Evolutionary conservation across 1,140 invertebrate species (phyloP), one percentile per base, ranked within the genome.

Genomic region (Andricus grossulariae): DNA sequence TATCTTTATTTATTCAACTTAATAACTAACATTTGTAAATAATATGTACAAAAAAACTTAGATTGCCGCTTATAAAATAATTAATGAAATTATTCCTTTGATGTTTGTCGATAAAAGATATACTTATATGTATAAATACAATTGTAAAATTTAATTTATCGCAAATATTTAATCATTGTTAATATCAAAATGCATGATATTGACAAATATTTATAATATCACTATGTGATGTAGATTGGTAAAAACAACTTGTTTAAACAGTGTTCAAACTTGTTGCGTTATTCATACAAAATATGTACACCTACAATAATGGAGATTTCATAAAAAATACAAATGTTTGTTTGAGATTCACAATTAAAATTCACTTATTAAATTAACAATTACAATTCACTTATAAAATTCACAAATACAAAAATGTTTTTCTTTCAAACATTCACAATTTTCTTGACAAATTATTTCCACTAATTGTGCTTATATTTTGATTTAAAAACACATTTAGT

Each of bases 191-290:
- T 32, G 25, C 32, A 66, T 32, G 4, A 66, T 25, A 11, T 32
- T 32, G 39, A 60, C 55, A 21, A 12, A 15, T 32, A 66, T 16
- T 15, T 32, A 39, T 60, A 25, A 60, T 12, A 60, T 60, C 21
- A 60, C 19, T 25, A 66, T 66, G 57, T 66, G 57, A 66, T 66
- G 57, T 66, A 16, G 25, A 66, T 15, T 66, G 57, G 57, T 66
- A 32, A 21, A 12, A 12, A 66, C 5, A 32, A 16, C 5, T 13
- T 21, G 21, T 57, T 57, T 11, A 57, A 57, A 57, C 18, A 25
- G 12, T 57, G 8, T 21, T 57, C 19, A 57, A 57, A 10, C 4
- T 21, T 57, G 3, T 57, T 13, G 32, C 21, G 1, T 57, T 21
- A 16, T 32, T 32, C 15, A 32, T 66, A 32, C 7, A 32, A 66